Evolutionary conservation across 1,140 invertebrate species (phyloP).

Genomic region (Rhopalosiphum maidis): DNA sequence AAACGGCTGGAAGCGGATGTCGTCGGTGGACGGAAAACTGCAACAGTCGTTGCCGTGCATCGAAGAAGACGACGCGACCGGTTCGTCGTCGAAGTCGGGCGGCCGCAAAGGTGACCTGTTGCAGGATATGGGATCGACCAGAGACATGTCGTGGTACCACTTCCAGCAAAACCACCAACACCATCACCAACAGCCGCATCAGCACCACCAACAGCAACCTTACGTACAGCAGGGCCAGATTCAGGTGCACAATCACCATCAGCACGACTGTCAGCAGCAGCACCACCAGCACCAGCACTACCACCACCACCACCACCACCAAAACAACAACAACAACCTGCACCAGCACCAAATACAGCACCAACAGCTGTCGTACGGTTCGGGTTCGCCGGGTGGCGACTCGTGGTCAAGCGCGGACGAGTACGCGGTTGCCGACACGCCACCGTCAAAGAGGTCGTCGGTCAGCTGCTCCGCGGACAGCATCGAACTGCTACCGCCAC

Average conservation of each 20-base stretch:
- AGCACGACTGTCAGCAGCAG: not conserved
- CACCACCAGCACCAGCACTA: not conserved
- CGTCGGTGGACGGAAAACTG: constrained; percentile 21
- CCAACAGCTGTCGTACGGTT: not conserved
- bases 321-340: too few species aligned
- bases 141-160: constrained; percentile 39
- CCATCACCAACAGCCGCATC: not conserved
- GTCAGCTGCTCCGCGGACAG: constrained; percentile 67
- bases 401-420: constrained; percentile 68
- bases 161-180: not conserved
- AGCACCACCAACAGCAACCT: not conserved
- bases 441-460: constrained; percentile 72
- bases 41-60: constrained; percentile 58
- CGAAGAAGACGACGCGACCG: constrained; percentile 53
- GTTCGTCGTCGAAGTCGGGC: constrained; percentile 27
- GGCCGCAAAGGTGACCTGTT: not conserved
- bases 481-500: constrained; percentile 66
- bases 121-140: not conserved
- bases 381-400: constrained; percentile 70
- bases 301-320: not conserved
- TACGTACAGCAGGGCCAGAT: not conserved
- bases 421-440: constrained; percentile 23
- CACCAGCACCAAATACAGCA: not conserved
- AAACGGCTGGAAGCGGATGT: not conserved
- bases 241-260: not conserved